Conservation (phyloP, 2,113 vertebrate genomes). For the Actenoides lindsayi region DNA sequence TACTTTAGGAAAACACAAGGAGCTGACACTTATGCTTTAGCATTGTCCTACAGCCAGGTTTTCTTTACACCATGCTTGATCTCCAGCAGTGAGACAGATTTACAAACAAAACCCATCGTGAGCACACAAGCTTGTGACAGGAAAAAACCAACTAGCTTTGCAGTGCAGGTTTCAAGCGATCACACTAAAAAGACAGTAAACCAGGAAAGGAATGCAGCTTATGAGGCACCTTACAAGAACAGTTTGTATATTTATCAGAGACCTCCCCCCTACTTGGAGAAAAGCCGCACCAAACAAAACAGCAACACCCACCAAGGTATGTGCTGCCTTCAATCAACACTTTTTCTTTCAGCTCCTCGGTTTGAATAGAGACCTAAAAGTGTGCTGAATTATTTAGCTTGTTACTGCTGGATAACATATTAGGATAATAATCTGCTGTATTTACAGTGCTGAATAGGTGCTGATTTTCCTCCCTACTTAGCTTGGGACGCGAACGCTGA, state of each 20-base stretch:
- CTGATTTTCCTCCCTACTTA: conserved; percentile 7
- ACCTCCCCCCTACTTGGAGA: not conserved
- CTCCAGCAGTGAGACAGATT: conserved; percentile 30
- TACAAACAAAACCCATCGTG: conserved; percentile 36
- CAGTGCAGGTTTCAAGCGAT: not conserved
- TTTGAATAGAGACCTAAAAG: conserved; percentile 39
- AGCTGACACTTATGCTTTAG: not conserved
- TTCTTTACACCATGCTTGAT: not conserved
- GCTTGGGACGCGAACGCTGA: fast-evolving
- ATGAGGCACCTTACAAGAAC: not conserved
- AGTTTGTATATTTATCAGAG: not conserved
- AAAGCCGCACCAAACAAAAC: not conserved
- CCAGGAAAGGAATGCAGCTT: not conserved
- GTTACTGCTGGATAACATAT: not conserved
- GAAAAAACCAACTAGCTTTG: not conserved
- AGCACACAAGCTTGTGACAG: not conserved
- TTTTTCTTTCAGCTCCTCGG: conserved; percentile 45
- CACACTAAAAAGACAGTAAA: not conserved
- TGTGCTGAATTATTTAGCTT: conserved; percentile 44
- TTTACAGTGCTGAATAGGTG: conserved; percentile 46
- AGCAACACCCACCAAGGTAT: conserved; percentile 7
- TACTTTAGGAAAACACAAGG: not conserved
- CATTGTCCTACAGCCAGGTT: conserved; percentile 11
- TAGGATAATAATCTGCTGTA: conserved; percentile 44
- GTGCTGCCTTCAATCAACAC: conserved; percentile 50